A percentile compares a stretch with the other conserved stretches of the same genome.
phyloP scores from a whole-genome alignment of 2,797 vertebrate species.

The Lates japonicus region DNA sequence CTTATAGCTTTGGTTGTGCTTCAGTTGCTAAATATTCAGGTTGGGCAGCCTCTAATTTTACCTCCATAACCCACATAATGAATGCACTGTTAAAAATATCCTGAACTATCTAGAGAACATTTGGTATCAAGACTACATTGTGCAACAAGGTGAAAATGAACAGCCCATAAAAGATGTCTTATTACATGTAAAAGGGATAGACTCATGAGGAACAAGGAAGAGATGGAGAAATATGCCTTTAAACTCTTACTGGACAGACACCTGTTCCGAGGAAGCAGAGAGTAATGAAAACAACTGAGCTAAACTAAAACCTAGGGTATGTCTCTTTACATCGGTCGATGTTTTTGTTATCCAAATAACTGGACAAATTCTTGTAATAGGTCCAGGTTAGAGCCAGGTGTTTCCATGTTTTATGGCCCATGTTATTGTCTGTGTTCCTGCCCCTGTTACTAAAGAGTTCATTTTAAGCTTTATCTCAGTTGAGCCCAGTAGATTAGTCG shows the following conservation, averaged over 20 bases:
- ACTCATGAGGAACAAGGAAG: background rate
- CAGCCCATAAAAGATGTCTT: background rate
- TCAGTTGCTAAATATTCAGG: conserved; percentile 1
- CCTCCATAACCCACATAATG: background rate
- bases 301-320: background rate
- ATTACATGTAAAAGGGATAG: background rate
- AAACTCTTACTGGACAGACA: background rate
- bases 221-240: background rate
- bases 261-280: background rate
- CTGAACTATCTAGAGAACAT: background rate
- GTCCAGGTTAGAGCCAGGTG: conserved; percentile 24
- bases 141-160: background rate
- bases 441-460: conserved; percentile 65
- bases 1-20: background rate
- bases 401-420: background rate
- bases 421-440: conserved; percentile 56
- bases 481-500: conserved; percentile 54
- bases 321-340: background rate
- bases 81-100: conserved; percentile 20
- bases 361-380: conserved; percentile 22
- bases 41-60: conserved; percentile 17
- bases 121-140: background rate
- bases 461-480: conserved; percentile 52
- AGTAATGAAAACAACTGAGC: background rate
- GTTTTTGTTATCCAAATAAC: conserved; percentile 10